phyloP scores from a whole-genome alignment of 2,797 vertebrate species.

The Rhinophrynus dorsalis region DNA sequence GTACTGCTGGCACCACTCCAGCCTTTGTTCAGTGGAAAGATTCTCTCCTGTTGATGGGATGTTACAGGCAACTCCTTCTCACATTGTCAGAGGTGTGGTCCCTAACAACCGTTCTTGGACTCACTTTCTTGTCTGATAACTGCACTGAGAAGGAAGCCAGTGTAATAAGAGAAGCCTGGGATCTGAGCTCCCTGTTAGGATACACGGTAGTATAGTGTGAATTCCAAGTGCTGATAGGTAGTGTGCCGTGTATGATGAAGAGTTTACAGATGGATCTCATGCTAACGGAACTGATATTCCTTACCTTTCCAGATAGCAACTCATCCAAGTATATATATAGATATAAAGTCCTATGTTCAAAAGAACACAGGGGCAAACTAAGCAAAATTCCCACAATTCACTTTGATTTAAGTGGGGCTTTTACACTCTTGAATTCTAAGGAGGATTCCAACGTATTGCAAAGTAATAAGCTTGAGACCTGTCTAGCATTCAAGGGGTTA shows the following conservation, averaged over 20 bases:
- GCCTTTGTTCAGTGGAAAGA: not conserved
- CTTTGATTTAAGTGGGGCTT: too few relatives aligned
- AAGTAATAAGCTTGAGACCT: too few relatives aligned
- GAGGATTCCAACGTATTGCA: too few relatives aligned
- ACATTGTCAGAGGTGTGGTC: slow-evolving; percentile 4
- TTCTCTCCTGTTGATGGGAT: slow-evolving; percentile 10
- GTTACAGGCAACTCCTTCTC: slow-evolving; percentile 5
- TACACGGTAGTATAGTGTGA: not conserved
- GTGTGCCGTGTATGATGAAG: not conserved
- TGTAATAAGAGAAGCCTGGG: slow-evolving; percentile 1
- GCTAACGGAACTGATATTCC: too few relatives aligned
- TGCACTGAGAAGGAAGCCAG: not conserved
- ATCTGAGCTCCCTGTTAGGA: not conserved
- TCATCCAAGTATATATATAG: too few relatives aligned
- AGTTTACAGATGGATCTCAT: too few relatives aligned
- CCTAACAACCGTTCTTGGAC: slow-evolving; percentile 1
- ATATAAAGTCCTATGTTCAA: too few relatives aligned
- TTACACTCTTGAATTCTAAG: too few relatives aligned
- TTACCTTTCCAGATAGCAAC: too few relatives aligned
- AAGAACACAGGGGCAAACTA: too few relatives aligned
- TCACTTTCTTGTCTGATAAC: not conserved
- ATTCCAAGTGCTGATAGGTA: not conserved
- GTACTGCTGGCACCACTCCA: not conserved
- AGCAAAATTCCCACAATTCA: too few relatives aligned
- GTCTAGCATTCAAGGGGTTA: too few relatives aligned